Evolutionary conservation across 2,888 invertebrate genomes (phyloP).

Genomic region (Brachynemurus nebulosus): DNA sequence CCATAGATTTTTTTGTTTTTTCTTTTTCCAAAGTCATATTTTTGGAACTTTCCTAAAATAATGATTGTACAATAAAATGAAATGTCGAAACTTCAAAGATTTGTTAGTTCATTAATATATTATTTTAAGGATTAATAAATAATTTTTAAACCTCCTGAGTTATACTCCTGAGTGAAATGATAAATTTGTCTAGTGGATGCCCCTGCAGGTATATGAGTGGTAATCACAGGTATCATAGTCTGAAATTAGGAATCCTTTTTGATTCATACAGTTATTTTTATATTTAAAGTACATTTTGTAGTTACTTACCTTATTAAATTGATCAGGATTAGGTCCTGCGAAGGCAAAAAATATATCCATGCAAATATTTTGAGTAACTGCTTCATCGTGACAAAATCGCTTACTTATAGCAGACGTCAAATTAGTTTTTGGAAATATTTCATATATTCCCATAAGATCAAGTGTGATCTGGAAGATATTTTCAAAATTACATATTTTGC

Average conservation of each 20-base stretch:
- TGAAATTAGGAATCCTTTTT: conserved; percentile 27
- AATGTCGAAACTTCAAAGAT: too few species aligned
- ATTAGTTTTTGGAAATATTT: not conserved
- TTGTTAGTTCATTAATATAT: too few species aligned
- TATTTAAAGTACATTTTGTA: too few species aligned
- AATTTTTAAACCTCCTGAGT: conserved; percentile 25
- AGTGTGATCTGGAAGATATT: conserved; percentile 2
- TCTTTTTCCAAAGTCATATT: conserved; percentile 29
- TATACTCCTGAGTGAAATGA: conserved; percentile 37
- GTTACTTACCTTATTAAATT: conserved; percentile 41
- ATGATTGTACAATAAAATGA: conserved; percentile 1
- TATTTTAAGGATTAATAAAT: too few species aligned
- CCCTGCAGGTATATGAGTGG: conserved; percentile 39
- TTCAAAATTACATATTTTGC: too few species aligned
- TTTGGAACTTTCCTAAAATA: conserved; percentile 23
- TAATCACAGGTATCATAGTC: conserved; percentile 37
- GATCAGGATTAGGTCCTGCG: conserved; percentile 42
- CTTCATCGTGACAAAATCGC: conserved; percentile 40
- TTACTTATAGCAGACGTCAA: too few species aligned
- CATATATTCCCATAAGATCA: conserved; percentile 1
- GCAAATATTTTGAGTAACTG: conserved; percentile 44
- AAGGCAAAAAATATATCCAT: conserved; percentile 50
- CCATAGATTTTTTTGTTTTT: conserved; percentile 26
- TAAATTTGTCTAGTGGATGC: conserved; percentile 36
- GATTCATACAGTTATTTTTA: too few species aligned